These are phyloP conservation scores for Ambastaia sidthimunki DNA, from an alignment of 2,797 vertebrate genomes.

Conservation along the genomic window DNA sequence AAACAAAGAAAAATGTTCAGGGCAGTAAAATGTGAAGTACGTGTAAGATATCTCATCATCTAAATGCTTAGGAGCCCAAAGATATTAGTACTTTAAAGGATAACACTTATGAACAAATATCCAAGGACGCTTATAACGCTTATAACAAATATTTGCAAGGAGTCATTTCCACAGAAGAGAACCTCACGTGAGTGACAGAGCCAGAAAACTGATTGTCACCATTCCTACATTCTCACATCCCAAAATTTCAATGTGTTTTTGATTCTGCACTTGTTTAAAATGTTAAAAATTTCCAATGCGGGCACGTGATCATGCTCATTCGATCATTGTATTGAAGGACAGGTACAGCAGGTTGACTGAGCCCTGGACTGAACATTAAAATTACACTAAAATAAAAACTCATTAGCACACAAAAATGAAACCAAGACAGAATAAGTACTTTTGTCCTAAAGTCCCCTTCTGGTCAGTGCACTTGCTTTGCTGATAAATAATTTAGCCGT, in stretches of 20 bases:
- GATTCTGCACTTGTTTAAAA: constrained; percentile 30
- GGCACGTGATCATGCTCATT: constrained; percentile 1
- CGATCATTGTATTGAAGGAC: constrained; percentile 13
- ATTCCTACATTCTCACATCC: constrained; percentile 38
- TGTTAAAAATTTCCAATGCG: constrained; percentile 34
- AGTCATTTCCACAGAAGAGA: constrained; percentile 63
- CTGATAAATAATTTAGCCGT: constrained; percentile 71
- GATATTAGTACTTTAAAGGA: constrained; percentile 38
- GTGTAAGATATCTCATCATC: constrained; percentile 35
- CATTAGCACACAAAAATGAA: constrained; percentile 63
- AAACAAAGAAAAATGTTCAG: neutral
- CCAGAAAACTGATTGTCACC: constrained; percentile 61
- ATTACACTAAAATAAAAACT: constrained; percentile 47
- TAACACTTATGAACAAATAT: constrained; percentile 7
- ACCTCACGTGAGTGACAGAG: constrained; percentile 51
- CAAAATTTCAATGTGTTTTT: constrained; percentile 24
- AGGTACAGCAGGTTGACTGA: constrained; percentile 38
- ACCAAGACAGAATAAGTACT: constrained; percentile 72
- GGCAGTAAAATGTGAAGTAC: constrained; percentile 39
- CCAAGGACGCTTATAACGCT: too few species aligned
- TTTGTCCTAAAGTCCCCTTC: constrained; percentile 73
- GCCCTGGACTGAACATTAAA: constrained; percentile 42
- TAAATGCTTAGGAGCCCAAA: constrained; percentile 26
- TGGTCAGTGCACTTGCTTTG: constrained; percentile 78
- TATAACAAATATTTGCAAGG: constrained; percentile 6